These are phyloP conservation scores for Montipora foliosa DNA, from an alignment of 64 coral and sea anemone species.

Conservation along the genomic window DNA sequence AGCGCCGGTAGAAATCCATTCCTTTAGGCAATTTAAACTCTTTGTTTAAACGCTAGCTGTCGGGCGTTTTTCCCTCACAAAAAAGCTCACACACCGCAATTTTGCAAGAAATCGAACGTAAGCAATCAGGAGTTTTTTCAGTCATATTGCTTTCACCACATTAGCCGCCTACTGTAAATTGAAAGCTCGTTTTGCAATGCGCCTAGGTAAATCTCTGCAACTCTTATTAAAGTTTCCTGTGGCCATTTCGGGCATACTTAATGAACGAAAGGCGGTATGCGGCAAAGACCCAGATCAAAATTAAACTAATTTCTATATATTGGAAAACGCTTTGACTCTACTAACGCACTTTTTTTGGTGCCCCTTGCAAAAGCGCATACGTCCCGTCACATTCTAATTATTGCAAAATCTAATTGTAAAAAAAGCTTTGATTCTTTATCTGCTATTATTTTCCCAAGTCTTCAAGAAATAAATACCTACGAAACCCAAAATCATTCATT, in stretches of 20 bases:
- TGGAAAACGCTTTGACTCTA: not conserved
- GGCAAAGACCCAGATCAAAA: not conserved
- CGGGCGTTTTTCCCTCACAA: conserved; percentile 1
- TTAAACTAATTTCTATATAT: conserved; percentile 48
- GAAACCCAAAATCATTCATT: too few relatives aligned
- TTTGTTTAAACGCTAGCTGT: conserved; percentile 13
- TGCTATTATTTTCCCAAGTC: conserved; percentile 27
- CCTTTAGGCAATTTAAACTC: conserved; percentile 46
- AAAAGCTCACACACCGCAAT: not conserved
- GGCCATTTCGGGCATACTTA: conserved; percentile 50
- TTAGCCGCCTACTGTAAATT: not conserved
- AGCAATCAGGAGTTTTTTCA: not conserved
- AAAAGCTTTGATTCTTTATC: conserved; percentile 1
- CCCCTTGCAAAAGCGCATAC: too few relatives aligned
- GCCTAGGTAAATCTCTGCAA: not conserved
- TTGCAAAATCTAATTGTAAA: not conserved
- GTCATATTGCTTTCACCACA: conserved; percentile 9
- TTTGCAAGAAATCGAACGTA: conserved; percentile 1
- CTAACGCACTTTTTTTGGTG: not conserved
- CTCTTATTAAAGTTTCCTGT: conserved; percentile 48
- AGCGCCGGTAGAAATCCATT: conserved; percentile 26
- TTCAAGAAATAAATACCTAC: conserved; percentile 1
- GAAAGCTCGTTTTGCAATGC: conserved; percentile 1
- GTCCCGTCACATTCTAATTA: not conserved
- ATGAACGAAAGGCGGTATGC: conserved; percentile 16